phyloP scores from a whole-genome alignment of 1,140 invertebrate species.

The Pogonomyrmex californicus region DNA sequence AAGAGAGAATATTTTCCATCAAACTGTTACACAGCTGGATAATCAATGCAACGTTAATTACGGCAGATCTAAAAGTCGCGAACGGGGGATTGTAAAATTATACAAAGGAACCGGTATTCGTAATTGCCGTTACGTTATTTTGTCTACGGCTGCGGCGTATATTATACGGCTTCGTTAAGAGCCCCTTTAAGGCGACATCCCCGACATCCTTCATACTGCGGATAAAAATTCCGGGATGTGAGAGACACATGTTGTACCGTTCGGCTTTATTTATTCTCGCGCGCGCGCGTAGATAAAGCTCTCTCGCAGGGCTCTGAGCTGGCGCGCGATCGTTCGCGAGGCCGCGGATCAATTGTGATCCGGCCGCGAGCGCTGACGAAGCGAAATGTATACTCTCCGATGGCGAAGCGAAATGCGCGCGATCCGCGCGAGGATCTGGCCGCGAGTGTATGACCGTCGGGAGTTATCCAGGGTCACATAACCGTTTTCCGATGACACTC shows the following conservation, averaged over 20 bases:
- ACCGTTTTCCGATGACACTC: constrained; percentile 70
- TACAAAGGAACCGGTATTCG: constrained; percentile 40
- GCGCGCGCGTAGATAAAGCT: constrained; percentile 29
- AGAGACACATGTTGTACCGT: constrained; percentile 57
- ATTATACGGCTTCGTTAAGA: constrained; percentile 54
- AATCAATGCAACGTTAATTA: constrained; percentile 44
- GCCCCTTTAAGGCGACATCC: constrained; percentile 44
- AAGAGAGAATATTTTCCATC: background rate
- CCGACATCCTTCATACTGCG: constrained; percentile 6
- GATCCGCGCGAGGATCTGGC: constrained; percentile 48
- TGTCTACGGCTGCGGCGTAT: constrained; percentile 30
- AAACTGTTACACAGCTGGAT: background rate
- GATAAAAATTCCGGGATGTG: constrained; percentile 37
- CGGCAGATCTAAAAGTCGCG: background rate
- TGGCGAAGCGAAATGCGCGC: constrained; percentile 34
- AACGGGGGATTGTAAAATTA: constrained; percentile 1
- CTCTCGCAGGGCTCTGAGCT: constrained; percentile 4
- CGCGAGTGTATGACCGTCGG: constrained; percentile 54
- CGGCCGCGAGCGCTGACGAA: constrained; percentile 51
- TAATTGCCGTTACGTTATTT: constrained; percentile 54
- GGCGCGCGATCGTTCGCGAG: constrained; percentile 50
- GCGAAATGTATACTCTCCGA: constrained; percentile 38
- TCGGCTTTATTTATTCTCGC: constrained; percentile 55
- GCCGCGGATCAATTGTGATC: constrained; percentile 70
- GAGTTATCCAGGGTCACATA: constrained; percentile 66